phyloP scores from a whole-genome alignment of 2,797 vertebrate species.

The Lepilemur septentrionalis region DNA sequence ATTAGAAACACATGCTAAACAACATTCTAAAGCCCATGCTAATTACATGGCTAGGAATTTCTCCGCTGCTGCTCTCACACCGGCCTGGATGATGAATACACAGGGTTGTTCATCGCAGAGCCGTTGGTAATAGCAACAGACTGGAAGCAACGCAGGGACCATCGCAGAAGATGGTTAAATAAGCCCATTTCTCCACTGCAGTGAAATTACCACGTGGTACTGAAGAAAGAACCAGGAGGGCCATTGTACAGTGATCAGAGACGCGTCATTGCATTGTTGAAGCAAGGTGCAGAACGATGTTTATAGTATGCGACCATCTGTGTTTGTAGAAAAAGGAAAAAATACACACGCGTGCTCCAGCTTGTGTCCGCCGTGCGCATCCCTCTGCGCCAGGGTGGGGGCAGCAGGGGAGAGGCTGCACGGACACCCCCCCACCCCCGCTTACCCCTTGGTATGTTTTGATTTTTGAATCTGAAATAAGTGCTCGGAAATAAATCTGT shows the following conservation, averaged over 20 bases:
- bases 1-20: neutral
- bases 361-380: neutral
- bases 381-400: neutral
- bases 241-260: neutral
- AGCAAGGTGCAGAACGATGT: neutral
- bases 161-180: accelerated
- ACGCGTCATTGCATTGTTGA: neutral
- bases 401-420: no score
- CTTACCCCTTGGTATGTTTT: neutral
- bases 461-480: constrained; percentile 38
- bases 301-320: neutral
- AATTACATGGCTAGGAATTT: neutral
- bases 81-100: neutral
- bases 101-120: neutral
- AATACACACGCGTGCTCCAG: neutral
- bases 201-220: accelerated
- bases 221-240: neutral
- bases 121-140: neutral
- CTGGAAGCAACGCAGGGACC: neutral
- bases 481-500: neutral
- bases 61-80: neutral
- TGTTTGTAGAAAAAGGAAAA: neutral
- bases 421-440: neutral
- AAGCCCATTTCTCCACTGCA: neutral
- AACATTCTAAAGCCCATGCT: neutral